Conservation (phyloP, 2,797 vertebrate species). For the Hyperoplus lanceolatus region DNA sequence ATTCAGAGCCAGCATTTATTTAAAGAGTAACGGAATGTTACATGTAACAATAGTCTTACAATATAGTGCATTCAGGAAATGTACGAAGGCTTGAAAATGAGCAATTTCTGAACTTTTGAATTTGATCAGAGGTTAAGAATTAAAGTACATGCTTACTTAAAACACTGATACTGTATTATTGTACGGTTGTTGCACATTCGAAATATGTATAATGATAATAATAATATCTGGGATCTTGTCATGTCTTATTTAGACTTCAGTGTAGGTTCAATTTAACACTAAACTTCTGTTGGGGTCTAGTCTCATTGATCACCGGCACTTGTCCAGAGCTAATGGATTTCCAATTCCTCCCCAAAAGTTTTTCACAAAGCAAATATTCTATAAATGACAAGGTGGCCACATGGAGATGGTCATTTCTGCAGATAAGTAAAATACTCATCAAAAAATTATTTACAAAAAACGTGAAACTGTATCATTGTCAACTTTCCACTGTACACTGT, state of each 20-base stretch:
- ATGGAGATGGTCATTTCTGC: constrained; percentile 30
- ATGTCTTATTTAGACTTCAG: constrained; percentile 30
- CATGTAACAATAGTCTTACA: constrained; percentile 28
- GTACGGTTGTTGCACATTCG: constrained; percentile 1
- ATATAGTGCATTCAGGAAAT: constrained; percentile 49
- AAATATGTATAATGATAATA: not conserved
- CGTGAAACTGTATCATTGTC: constrained; percentile 19
- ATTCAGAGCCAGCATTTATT: constrained; percentile 31
- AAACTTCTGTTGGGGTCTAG: not conserved
- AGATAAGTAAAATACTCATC: constrained; percentile 19
- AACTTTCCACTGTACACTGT: constrained; percentile 31
- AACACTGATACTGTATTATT: no score
- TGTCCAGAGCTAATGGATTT: not conserved
- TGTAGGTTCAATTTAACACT: constrained; percentile 8
- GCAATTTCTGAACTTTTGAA: not conserved
- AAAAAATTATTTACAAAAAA: constrained; percentile 35
- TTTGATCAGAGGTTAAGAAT: not conserved
- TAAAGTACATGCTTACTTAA: no score
- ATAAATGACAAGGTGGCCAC: constrained; percentile 39
- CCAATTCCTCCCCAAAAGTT: not conserved
- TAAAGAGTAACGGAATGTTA: constrained; percentile 28
- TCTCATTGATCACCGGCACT: constrained; percentile 7
- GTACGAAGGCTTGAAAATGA: constrained; percentile 9
- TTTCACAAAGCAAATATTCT: constrained; percentile 30
- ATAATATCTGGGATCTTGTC: constrained; percentile 15